These are phyloP conservation scores for Chaenocephalus aceratus DNA, from an alignment of 2,113 vertebrate species.

Conservation along the genomic window DNA sequence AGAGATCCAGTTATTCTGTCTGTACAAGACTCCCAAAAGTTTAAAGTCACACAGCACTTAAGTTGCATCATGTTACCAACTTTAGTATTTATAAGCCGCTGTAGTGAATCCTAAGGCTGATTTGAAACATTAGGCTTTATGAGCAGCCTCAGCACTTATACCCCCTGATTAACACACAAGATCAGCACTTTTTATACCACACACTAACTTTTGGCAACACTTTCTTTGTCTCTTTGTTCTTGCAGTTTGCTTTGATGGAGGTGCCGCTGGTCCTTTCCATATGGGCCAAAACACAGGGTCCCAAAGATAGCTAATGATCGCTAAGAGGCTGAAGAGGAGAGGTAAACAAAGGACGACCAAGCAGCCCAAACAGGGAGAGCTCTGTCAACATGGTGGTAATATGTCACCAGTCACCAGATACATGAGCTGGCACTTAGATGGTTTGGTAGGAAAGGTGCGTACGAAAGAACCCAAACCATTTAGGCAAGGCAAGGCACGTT, in stretches of 20 bases:
- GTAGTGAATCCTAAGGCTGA: slow-evolving; percentile 60
- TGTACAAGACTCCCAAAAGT: slow-evolving; percentile 27
- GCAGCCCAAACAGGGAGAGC: slow-evolving; percentile 12
- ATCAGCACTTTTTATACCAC: slow-evolving; percentile 76
- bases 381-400: slow-evolving; percentile 50
- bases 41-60: slow-evolving; percentile 20
- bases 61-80: slow-evolving; percentile 60
- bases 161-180: slow-evolving; percentile 44
- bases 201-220: slow-evolving; percentile 49
- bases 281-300: slow-evolving; percentile 6
- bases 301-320: slow-evolving; percentile 30
- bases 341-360: slow-evolving; percentile 29
- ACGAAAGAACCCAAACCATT: neutral
- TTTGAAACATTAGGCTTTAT: slow-evolving; percentile 64
- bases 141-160: slow-evolving; percentile 73
- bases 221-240: slow-evolving; percentile 42
- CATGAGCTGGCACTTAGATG: slow-evolving; percentile 6
- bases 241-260: slow-evolving; percentile 18
- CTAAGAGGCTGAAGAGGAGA: slow-evolving; percentile 32
- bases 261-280: slow-evolving; percentile 39
- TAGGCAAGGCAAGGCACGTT: neutral
- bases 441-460: neutral
- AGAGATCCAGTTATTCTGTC: slow-evolving; percentile 15
- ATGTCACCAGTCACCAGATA: slow-evolving; percentile 53
- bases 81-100: slow-evolving; percentile 62